phyloP scores from a whole-genome alignment of 2,888 invertebrate genomes.

The Dryomyza anilis region DNA sequence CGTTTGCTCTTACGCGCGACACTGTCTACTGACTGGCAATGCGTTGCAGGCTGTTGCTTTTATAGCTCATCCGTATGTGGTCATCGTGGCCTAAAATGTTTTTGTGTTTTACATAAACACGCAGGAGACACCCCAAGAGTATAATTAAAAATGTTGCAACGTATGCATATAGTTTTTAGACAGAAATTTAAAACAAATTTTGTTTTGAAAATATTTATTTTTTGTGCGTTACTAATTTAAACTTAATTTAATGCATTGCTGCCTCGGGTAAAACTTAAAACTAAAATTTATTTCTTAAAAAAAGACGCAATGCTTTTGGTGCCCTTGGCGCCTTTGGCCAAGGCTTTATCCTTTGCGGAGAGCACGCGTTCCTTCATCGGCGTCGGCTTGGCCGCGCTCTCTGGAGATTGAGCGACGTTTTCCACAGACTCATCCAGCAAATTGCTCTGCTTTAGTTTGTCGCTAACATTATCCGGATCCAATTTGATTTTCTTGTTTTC shows the following conservation, averaged over 20 bases:
- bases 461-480: constrained; percentile 53
- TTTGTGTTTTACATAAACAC: no score
- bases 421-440: constrained; percentile 41
- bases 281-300: constrained; percentile 67
- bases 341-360: constrained; percentile 74
- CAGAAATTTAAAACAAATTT: no score
- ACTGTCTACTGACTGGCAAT: not conserved
- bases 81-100: not conserved
- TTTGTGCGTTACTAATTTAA: no score
- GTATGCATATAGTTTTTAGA: no score
- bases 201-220: no score
- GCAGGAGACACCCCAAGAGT: no score
- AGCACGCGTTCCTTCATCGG: constrained; percentile 60
- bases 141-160: no score
- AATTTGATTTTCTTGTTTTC: constrained; percentile 61
- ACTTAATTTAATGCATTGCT: no score
- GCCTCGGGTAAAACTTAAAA: no score
- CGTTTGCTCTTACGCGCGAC: not conserved
- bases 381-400: not conserved
- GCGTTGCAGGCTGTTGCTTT: not conserved
- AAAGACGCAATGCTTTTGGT: constrained; percentile 81
- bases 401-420: constrained; percentile 20
- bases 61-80: not conserved
- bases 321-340: constrained; percentile 75
- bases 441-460: constrained; percentile 54